Base-by-base conservation (phyloP, 1,140 invertebrate species). In the Scylla paramamosain region DNA sequence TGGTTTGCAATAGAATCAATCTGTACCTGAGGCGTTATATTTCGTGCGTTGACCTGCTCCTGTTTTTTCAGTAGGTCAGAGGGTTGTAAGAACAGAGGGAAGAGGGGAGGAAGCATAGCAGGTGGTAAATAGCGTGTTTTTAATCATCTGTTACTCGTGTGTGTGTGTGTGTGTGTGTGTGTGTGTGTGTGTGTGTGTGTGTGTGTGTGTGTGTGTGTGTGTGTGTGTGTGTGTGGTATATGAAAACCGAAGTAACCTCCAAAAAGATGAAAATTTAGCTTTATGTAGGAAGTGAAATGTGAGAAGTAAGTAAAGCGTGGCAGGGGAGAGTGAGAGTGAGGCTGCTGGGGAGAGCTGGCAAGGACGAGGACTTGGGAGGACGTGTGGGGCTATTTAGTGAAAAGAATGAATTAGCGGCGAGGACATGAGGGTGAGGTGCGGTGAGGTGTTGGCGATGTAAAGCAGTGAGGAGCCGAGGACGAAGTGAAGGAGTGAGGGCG, bases 121-220 rank as follows among this genome's bases (percentile, higher is more conserved):
- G 52, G n/a, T 8, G 28, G 48, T 0, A n/a, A 7, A 8, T 16
- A 14, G 52, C 16, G 52, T 59, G 52, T 77, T 25, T 77, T 25
- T n/a, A n/a, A 77, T 77, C 20, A n/a, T 77, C 20, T 77, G 67
- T n/a, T 77, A n/a, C 10, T n/a, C 29, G 90, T 67, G 90, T 92
- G 90, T 92, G 90, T 92, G 90, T 67, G 90, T 92, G 90, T 67
- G 90, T 67, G 52, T 67, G 90, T 92, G 90, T 67, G 90, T 67
- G 90, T 92, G 90, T 67, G 90, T 67, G 90, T 29, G 90, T 67
- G 90, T 67, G 90, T 67, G 91, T 29, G 91, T 32, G 91, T 92
- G 91, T 67, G 90, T 67, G 89, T 48, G 89, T 48, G 45, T 39
- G 87, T 7, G 87, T 39, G 87, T 89, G 87, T 39, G 87, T 7